phyloP scores from a whole-genome alignment of 2,888 invertebrate genomes.

The Onchidella celtica region DNA sequence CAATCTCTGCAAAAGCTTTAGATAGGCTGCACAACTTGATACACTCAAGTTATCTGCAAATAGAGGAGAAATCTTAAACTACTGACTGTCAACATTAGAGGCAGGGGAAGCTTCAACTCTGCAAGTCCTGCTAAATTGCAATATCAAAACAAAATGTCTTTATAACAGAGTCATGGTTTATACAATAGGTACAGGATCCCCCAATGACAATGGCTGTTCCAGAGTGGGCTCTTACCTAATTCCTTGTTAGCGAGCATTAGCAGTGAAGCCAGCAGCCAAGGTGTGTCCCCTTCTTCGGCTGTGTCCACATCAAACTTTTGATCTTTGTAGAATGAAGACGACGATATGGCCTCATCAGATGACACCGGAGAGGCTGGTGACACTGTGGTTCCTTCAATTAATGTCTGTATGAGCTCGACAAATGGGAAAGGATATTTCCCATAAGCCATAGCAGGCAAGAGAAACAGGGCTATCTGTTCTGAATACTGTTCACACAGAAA shows the following conservation, averaged over 20 bases:
- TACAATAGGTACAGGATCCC: too few species aligned
- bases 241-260: slow-evolving; percentile 85
- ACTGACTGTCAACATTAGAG: too few species aligned
- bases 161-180: too few species aligned
- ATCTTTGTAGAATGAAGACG: not conserved
- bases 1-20: slow-evolving; percentile 83
- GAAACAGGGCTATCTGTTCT: slow-evolving; percentile 77
- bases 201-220: too few species aligned
- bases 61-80: not conserved
- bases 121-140: not conserved
- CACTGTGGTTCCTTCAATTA: slow-evolving; percentile 56
- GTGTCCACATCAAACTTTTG: not conserved
- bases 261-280: slow-evolving; percentile 86
- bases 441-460: slow-evolving; percentile 77
- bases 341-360: slow-evolving; percentile 24
- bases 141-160: too few species aligned
- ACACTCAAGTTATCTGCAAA: slow-evolving; percentile 58
- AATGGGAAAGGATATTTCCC: slow-evolving; percentile 76
- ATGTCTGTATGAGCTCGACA: slow-evolving; percentile 73
- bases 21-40: slow-evolving; percentile 73
- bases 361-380: not conserved
- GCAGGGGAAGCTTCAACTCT: too few species aligned
- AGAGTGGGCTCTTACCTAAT: too few species aligned
- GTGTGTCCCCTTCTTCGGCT: slow-evolving; percentile 72
- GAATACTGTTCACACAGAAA: slow-evolving; percentile 76